These are phyloP conservation scores for Morpho deidamia DNA, from an alignment of 2,888 invertebrate species.

Conservation along the genomic window DNA sequence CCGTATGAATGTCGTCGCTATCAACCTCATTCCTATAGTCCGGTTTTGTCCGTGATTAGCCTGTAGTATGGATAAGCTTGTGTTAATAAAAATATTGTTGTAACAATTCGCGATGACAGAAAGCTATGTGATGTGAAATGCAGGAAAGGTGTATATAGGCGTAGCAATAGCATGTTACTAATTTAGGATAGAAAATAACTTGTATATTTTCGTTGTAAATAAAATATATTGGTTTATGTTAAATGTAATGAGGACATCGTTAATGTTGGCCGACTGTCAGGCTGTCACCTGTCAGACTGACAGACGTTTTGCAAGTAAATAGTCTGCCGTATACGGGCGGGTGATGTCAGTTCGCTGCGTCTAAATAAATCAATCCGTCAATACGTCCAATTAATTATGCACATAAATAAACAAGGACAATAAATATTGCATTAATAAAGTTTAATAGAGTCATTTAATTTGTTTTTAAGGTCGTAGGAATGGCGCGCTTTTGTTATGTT, in stretches of 20 bases:
- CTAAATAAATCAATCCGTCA: constrained; percentile 30
- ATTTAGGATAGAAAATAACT: too few relatives aligned
- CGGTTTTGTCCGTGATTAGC: too few relatives aligned
- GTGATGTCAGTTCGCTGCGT: constrained; percentile 14
- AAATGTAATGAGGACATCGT: constrained; percentile 17
- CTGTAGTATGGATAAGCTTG: too few relatives aligned
- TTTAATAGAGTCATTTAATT: constrained; percentile 23
- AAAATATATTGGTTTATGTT: too few relatives aligned
- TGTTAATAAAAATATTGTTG: too few relatives aligned
- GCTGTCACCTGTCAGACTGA: constrained; percentile 24
- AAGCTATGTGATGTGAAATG: too few relatives aligned
- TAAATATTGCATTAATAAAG: constrained; percentile 17
- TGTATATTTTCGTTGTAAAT: too few relatives aligned
- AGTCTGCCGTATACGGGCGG: constrained; percentile 20
- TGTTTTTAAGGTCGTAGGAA: constrained; percentile 31
- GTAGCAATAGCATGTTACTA: too few relatives aligned
- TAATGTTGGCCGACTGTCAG: constrained; percentile 20
- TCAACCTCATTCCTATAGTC: too few relatives aligned
- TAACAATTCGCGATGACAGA: too few relatives aligned
- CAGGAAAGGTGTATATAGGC: too few relatives aligned
- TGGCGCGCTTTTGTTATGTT: constrained; percentile 37
- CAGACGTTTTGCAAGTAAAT: constrained; percentile 24
- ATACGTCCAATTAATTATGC: constrained; percentile 32
- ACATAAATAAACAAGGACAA: constrained; percentile 30
- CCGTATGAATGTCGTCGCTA: too few relatives aligned